Base-by-base conservation (phyloP, 2,113 vertebrate species). In the Brachypodius melanocephalos region DNA sequence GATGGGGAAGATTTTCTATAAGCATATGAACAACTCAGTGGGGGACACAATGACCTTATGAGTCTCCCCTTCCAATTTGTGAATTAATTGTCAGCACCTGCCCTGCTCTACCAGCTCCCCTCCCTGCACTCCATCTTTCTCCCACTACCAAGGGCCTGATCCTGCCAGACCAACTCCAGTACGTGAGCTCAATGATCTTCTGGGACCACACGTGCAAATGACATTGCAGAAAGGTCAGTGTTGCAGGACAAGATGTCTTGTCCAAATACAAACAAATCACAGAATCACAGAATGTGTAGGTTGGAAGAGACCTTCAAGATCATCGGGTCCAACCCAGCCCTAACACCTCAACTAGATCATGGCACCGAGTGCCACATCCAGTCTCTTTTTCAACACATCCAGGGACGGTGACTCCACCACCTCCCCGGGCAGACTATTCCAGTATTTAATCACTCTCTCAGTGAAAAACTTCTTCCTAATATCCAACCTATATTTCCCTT, bases 1-100 rank as follows among this genome's bases (percentile, higher is more conserved):
- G 74, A 89, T 1, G 19, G 49, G 72, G 68, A 95, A 92, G 76
- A 76, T 85, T 95, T 92, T 78, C 71, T 45, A 84, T 90, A 87
- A 96, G 90, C 95, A 96, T 91, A 97, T 91, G 96, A 97, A 94
- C 81, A 95, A 46, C 90, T 34, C 96, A 89, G 94, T 91, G 94
- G 96, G 96, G 81, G 76, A 83, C 83, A 66, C 3, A 5, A 75
- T 95, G 95, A 96, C 89, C 92, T 96, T 96, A 95, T 49, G 73
- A 95, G 73, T 89, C 88, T 95, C 74, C 80, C 67, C 76, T 94
- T 96, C 85, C 93, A 93, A 97, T 93, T 94, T n/a, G 9, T 59
- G 75, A 94, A 96, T 97, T 94, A 96, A 94, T 95, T 77, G 74
- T 65, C 77, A 92, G 55, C 93, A 97, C 89, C 95, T 96, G 86